These are phyloP conservation scores for Lamellibrachia luymesi DNA, from an alignment of 1,140 invertebrate genomes.

Conservation along the genomic window DNA sequence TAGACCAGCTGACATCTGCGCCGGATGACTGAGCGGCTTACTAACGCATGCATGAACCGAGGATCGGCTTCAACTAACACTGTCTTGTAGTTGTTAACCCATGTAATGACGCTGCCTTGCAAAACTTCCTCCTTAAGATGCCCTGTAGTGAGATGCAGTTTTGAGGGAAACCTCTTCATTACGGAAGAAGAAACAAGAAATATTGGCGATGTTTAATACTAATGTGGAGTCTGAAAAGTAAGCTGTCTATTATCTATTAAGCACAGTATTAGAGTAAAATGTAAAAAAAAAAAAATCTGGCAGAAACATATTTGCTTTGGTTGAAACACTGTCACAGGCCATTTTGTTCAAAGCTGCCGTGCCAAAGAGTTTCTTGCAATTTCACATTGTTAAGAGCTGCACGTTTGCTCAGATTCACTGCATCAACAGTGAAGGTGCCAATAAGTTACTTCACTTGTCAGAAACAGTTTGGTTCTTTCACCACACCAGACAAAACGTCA, in stretches of 20 bases:
- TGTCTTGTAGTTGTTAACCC: background rate
- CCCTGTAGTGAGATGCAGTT: background rate
- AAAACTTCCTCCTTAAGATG: background rate
- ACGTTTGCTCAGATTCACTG: background rate
- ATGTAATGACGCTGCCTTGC: background rate
- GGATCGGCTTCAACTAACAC: background rate
- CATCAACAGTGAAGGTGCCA: no score
- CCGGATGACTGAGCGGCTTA: background rate
- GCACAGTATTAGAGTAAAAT: background rate
- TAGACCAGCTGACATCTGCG: constrained; percentile 7
- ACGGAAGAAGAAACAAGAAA: background rate
- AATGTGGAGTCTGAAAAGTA: background rate
- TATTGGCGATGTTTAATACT: background rate
- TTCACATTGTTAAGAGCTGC: background rate
- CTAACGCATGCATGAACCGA: background rate
- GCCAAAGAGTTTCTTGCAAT: background rate
- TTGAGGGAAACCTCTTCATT: background rate
- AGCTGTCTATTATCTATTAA: background rate
- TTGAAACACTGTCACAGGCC: background rate
- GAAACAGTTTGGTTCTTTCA: background rate
- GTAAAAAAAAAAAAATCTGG: background rate
- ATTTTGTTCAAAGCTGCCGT: background rate
- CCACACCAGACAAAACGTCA: background rate
- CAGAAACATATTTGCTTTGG: background rate
- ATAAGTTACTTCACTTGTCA: no score